Evolutionary conservation across 2,888 invertebrate genomes (phyloP).

Genomic region (Calliopum simillimum): DNA sequence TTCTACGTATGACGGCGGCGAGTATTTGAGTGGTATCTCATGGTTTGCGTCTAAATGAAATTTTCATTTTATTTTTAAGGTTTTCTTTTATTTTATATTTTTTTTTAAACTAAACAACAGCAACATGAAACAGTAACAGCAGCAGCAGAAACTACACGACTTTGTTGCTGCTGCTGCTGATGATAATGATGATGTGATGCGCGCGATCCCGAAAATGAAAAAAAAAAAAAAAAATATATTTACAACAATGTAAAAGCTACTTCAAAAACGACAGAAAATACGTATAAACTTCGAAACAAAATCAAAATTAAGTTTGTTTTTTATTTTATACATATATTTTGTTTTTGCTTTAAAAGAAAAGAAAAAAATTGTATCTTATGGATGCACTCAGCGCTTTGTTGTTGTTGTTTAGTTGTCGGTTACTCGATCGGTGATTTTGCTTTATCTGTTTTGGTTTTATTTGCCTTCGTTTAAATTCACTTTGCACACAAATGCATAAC

Average conservation of each 20-base stretch:
- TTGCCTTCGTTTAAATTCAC: not conserved
- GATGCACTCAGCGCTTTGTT: constrained; percentile 30
- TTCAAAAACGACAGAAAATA: constrained; percentile 14
- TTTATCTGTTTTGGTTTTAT: not conserved
- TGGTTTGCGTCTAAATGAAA: no score
- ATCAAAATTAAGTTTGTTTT: constrained; percentile 39
- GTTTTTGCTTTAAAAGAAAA: constrained; percentile 30
- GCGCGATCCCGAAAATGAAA: constrained; percentile 4
- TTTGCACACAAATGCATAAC: not conserved
- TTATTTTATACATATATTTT: no score
- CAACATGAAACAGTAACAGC: not conserved
- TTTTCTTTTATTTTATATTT: not conserved
- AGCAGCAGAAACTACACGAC: not conserved
- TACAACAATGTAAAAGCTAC: no score
- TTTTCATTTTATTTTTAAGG: not conserved
- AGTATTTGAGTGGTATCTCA: not conserved
- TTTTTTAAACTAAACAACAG: constrained; percentile 1
- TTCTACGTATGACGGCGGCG: not conserved
- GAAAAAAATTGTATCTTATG: constrained; percentile 39
- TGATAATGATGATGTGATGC: constrained; percentile 9
- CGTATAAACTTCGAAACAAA: constrained; percentile 36
- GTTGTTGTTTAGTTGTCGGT: no score
- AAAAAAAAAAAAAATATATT: constrained; percentile 23
- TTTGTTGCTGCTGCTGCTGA: no score
- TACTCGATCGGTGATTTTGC: not conserved